Conservation (phyloP, 1,140 invertebrate genomes). For the Pseudomyrmex sp. region DNA sequence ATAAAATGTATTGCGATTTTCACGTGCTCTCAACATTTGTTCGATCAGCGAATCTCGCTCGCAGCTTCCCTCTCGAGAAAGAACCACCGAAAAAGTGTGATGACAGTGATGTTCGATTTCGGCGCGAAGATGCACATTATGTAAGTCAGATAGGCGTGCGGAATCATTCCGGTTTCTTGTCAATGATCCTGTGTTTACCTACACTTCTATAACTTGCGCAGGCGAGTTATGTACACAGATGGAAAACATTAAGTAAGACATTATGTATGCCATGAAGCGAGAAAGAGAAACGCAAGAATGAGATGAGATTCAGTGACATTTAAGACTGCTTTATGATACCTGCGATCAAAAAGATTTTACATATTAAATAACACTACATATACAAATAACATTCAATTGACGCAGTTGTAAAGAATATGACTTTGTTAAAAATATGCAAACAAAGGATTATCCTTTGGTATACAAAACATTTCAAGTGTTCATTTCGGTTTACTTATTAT, state of each 20-base stretch:
- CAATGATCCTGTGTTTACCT: constrained; percentile 9
- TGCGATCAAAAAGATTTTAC: not conserved
- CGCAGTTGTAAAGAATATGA: not conserved
- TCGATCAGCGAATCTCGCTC: not conserved
- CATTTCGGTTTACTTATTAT: not conserved
- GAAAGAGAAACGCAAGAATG: not conserved
- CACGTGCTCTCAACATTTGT: not conserved
- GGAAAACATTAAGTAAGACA: not conserved
- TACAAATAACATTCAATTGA: not conserved
- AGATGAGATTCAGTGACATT: not conserved
- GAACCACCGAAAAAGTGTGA: not conserved
- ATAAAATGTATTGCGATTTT: not conserved
- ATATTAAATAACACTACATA: not conserved
- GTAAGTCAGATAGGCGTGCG: constrained; percentile 10
- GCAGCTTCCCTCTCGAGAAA: constrained; percentile 2
- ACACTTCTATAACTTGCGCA: not conserved
- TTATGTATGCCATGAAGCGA: not conserved
- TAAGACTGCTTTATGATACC: not conserved
- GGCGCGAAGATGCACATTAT: constrained; percentile 25
- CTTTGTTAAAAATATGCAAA: not conserved
- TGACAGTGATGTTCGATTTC: constrained; percentile 3
- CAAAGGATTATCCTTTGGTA: not conserved
- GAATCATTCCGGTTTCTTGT: constrained; percentile 19
- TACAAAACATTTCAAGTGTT: not conserved
- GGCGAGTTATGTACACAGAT: constrained; percentile 1